Evolutionary conservation across 2,113 vertebrate genomes (phyloP), one percentile per base, ranked within the genome.

Genomic region (Rousettus leschenaultii): DNA sequence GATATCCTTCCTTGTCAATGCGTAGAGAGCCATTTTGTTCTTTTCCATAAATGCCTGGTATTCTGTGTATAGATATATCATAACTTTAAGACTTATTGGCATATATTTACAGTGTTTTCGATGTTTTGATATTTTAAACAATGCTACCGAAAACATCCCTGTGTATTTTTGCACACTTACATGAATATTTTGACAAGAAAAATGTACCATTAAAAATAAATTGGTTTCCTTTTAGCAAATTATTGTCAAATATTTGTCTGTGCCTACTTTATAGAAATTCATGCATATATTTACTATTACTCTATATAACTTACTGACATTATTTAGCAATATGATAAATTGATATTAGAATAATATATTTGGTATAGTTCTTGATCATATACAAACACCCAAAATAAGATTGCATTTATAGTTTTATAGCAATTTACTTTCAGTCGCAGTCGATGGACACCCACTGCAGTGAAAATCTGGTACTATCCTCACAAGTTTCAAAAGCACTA

Each of bases 111-210:
- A 65, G 38, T 55, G 26, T 93, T 93, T 89, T 77, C 16, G 77
- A 22, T 87, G 30, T 84, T 97, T 97, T 82, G 55, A 53, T 91
- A 83, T 75, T 12, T 94, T 68, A 78, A 94, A 66, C 48, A 86
- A 53, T 79, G 68, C 33, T 86, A 63, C 59, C n/a, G 77, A 53
- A 91, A 89, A 86, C 15, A 95, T 35, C 7, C 30, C 61, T 91
- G 57, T 78, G n/a, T 35, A 94, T 66, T 88, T 91, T 93, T 70
- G 16, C 59, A 70, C 4, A 68, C 26, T 57, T 82, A 55, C 12
- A 70, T 48, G 7, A 97, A 70, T 55, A 91, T 53, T 80, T 96
- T 94, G 24, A 30, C 84, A 87, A n/a, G 61, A 95, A 89, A 63
- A 80, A 55, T 45, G 14, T 28, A 83, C 15, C 1, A 38, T 77